Conservation (phyloP, 2,888 invertebrate species). For the Gymnocheta viridis region DNA sequence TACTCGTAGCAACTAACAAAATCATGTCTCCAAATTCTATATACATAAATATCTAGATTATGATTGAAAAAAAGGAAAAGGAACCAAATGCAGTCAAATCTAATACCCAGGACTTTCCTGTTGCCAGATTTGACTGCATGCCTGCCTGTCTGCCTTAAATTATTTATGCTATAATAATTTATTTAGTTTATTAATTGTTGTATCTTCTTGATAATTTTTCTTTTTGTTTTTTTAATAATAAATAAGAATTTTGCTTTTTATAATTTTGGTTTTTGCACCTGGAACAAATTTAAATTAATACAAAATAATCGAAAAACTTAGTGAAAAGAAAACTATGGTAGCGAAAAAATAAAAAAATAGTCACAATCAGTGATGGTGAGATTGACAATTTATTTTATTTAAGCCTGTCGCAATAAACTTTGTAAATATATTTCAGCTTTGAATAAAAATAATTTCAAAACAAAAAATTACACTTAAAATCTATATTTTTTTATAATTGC, state of each 20-base stretch:
- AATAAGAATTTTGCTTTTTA: constrained; percentile 47
- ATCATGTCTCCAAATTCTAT: constrained; percentile 12
- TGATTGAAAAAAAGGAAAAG: neutral
- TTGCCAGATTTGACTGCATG: neutral
- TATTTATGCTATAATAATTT: constrained; percentile 8
- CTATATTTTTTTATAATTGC: neutral
- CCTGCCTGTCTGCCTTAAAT: too few species aligned
- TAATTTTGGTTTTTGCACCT: constrained; percentile 66
- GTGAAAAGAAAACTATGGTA: constrained; percentile 23
- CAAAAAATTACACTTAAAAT: neutral
- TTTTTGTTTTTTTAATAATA: neutral
- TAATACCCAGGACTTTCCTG: too few species aligned
- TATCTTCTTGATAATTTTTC: constrained; percentile 9
- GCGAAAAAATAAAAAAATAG: constrained; percentile 11
- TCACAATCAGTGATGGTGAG: constrained; percentile 51
- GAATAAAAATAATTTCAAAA: constrained; percentile 14
- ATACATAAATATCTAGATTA: neutral
- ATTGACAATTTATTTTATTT: constrained; percentile 44
- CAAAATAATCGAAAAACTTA: constrained; percentile 59
- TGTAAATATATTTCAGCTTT: constrained; percentile 54
- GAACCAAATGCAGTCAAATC: constrained; percentile 15
- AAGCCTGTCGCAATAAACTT: constrained; percentile 18
- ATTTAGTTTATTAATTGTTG: constrained; percentile 28
- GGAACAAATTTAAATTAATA: constrained; percentile 70
- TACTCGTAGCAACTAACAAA: constrained; percentile 16